A percentile compares a stretch with the other conserved stretches of the same genome.
phyloP scores from a whole-genome alignment of 92 coral and sea anemone genomes.

The Nematostella vectensis region DNA sequence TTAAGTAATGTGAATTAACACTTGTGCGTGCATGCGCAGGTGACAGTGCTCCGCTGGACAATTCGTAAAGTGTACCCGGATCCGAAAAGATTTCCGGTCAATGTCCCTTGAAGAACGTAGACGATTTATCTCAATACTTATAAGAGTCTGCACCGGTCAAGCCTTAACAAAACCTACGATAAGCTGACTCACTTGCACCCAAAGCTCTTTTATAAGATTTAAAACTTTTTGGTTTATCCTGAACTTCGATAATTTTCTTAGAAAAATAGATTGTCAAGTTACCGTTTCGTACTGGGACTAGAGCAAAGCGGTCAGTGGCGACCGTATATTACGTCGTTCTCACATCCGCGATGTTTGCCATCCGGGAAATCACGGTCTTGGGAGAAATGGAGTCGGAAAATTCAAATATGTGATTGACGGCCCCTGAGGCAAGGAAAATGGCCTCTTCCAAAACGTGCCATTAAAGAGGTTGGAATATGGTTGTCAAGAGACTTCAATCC shows the following conservation, averaged over 20 bases:
- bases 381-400: constrained; percentile 56
- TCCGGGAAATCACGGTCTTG: constrained; percentile 71
- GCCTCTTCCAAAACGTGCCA: constrained; percentile 29
- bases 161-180: constrained; percentile 54
- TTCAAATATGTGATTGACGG: constrained; percentile 51
- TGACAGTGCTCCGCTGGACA: constrained; percentile 53
- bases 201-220: constrained; percentile 38
- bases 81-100: constrained; percentile 67
- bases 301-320: constrained; percentile 48
- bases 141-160: constrained; percentile 30
- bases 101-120: constrained; percentile 63
- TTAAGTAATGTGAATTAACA: not conserved
- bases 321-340: constrained; percentile 34
- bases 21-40: constrained; percentile 58
- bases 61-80: constrained; percentile 50
- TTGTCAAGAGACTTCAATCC: constrained; percentile 40
- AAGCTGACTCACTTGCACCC: constrained; percentile 40
- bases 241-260: constrained; percentile 71
- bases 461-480: constrained; percentile 22
- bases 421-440: constrained; percentile 50
- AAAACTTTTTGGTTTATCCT: constrained; percentile 85
- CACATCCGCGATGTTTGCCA: constrained; percentile 67
- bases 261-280: constrained; percentile 69
- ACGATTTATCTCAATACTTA: constrained; percentile 46
- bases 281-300: constrained; percentile 95